Percentiles rank a stretch among this genome's conserved stretches.
Conservation (phyloP, 2,888 invertebrate genomes). For the Prosopocoilus inquinatus region DNA sequence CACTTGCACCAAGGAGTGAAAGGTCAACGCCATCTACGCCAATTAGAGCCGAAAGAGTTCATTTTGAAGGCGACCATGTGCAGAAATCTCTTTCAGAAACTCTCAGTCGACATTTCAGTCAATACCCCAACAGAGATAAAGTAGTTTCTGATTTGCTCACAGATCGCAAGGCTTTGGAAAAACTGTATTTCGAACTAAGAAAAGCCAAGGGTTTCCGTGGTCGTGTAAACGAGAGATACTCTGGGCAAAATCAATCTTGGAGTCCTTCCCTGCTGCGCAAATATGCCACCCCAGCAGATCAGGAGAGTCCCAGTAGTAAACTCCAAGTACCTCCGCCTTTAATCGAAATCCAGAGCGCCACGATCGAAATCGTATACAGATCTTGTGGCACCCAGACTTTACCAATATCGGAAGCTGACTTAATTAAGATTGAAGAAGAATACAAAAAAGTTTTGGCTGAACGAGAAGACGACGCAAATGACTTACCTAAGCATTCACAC, state of each 20-base stretch:
- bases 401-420: slow-evolving; percentile 57
- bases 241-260: slow-evolving; percentile 33
- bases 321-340: slow-evolving; percentile 58
- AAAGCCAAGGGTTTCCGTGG: slow-evolving; percentile 62
- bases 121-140: slow-evolving; percentile 64
- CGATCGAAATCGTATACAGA: slow-evolving; percentile 50
- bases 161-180: slow-evolving; percentile 70
- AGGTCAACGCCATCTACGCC: slow-evolving; percentile 9
- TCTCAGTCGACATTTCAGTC: slow-evolving; percentile 65
- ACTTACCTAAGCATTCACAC: slow-evolving; percentile 35
- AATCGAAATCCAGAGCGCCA: slow-evolving; percentile 66
- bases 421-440: slow-evolving; percentile 54
- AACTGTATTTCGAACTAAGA: slow-evolving; percentile 69
- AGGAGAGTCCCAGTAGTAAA: slow-evolving; percentile 40
- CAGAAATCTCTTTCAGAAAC: slow-evolving; percentile 65
- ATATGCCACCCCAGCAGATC: slow-evolving; percentile 30
- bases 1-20: slow-evolving; percentile 32
- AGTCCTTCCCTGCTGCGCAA: slow-evolving; percentile 30
- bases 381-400: slow-evolving; percentile 63
- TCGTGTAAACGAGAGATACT: slow-evolving; percentile 25
- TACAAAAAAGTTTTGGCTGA: slow-evolving; percentile 49
- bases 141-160: slow-evolving; percentile 72
- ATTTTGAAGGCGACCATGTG: slow-evolving; percentile 55
- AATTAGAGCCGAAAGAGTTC: slow-evolving; percentile 25
- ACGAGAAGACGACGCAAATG: slow-evolving; percentile 51